phyloP scores from a whole-genome alignment of 1,140 invertebrate genomes.

The Lepidurus apus region DNA sequence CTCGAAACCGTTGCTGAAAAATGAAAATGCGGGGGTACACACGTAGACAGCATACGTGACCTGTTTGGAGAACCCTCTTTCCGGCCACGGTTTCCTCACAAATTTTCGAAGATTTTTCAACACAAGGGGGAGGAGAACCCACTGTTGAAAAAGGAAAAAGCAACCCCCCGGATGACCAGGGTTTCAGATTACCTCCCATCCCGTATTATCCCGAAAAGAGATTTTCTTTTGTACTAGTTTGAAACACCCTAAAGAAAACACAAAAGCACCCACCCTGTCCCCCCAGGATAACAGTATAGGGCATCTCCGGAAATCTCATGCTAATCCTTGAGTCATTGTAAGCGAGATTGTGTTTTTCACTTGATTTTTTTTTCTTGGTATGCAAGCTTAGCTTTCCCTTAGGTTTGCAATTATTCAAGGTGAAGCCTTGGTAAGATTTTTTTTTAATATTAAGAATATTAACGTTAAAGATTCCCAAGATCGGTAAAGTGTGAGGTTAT shows the following conservation, averaged over 20 bases:
- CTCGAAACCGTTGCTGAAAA: background rate
- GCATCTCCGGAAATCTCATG: background rate
- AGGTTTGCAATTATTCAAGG: no score
- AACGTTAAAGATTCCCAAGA: no score
- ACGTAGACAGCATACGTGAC: background rate
- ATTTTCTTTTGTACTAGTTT: background rate
- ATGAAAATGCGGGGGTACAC: background rate
- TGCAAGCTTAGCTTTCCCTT: no score
- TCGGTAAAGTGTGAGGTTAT: no score
- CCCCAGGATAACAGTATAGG: background rate
- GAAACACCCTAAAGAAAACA: background rate
- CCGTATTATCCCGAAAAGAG: background rate
- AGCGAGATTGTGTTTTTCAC: background rate
- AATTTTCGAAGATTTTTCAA: background rate
- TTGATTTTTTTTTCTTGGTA: background rate
- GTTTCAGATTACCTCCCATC: background rate
- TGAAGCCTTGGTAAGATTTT: no score
- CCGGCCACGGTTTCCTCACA: background rate
- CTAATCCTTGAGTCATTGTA: background rate
- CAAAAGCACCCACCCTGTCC: background rate
- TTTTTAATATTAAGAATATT: no score
- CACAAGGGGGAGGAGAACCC: background rate
- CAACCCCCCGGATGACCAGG: background rate
- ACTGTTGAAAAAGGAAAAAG: background rate
- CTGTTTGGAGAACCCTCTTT: background rate